Evolutionary conservation across 1,140 invertebrate genomes (phyloP).

Genomic region (Lysiphlebus fabarum): DNA sequence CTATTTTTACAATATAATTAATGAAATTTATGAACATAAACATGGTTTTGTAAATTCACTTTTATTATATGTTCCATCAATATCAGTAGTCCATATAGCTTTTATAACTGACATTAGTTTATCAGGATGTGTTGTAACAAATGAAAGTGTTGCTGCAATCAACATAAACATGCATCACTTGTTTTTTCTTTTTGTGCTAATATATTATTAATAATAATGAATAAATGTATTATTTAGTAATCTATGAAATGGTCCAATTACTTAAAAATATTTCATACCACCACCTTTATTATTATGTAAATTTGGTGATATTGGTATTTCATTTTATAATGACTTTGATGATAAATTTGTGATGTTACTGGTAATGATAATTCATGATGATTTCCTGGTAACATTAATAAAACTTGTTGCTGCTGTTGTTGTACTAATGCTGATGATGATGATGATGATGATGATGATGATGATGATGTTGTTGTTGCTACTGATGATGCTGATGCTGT

Average conservation of each 20-base stretch:
- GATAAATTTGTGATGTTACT: not conserved
- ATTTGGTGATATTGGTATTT: not conserved
- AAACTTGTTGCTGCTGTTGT: not conserved
- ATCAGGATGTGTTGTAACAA: constrained; percentile 44
- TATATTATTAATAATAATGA: no score
- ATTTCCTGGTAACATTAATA: no score
- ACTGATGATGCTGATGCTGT: no score
- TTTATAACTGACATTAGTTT: constrained; percentile 26
- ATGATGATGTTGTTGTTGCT: constrained; percentile 6
- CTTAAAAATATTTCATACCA: no score
- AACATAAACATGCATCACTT: constrained; percentile 51
- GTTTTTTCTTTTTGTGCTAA: constrained; percentile 36
- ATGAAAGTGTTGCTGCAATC: constrained; percentile 56
- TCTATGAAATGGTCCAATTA: no score
- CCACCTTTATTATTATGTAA: no score
- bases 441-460: no score
- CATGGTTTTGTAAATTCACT: constrained; percentile 39
- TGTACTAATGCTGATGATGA: no score
- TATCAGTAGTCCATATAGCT: constrained; percentile 23
- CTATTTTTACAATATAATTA: constrained; percentile 54
- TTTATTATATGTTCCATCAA: constrained; percentile 35
- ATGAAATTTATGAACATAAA: constrained; percentile 50
- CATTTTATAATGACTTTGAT: not conserved
- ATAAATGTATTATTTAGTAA: no score
- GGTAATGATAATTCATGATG: no score